A percentile compares a stretch with the other conserved stretches of the same genome.
These are phyloP conservation scores for Rhinogobius similis DNA, from an alignment of 2,113 vertebrate genomes.

Conservation along the genomic window DNA sequence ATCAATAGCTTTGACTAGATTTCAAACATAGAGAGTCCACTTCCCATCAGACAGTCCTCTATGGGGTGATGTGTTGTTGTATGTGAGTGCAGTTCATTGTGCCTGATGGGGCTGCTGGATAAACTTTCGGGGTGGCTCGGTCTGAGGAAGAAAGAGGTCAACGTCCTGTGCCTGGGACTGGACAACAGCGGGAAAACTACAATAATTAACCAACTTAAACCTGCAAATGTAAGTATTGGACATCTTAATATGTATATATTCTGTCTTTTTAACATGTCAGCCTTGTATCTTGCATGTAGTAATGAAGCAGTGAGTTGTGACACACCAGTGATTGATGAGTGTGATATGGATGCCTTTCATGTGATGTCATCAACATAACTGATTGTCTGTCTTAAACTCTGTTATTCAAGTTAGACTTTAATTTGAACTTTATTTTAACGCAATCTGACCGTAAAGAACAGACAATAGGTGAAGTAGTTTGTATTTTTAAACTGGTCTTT, in stretches of 20 bases:
- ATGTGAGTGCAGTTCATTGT: conserved; percentile 3
- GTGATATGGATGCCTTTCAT: background rate
- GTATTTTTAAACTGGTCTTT: too few species aligned
- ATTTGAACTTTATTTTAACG: too few species aligned
- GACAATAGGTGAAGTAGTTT: too few species aligned
- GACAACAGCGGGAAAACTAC: conserved; percentile 99
- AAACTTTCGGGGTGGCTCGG: conserved; percentile 92
- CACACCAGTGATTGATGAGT: conserved; percentile 6
- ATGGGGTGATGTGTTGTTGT: conserved; percentile 45
- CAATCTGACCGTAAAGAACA: too few species aligned
- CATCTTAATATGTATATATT: background rate
- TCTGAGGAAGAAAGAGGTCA: conserved; percentile 94
- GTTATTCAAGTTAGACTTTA: too few species aligned
- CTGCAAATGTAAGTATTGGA: conserved; percentile 85
- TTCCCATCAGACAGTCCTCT: conserved; percentile 20
- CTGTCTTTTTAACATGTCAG: background rate
- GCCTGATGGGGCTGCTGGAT: conserved; percentile 91
- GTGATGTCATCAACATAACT: too few species aligned
- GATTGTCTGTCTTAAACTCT: too few species aligned
- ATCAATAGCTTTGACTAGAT: conserved; percentile 6
- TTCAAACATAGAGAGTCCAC: conserved; percentile 2
- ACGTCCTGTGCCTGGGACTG: conserved; percentile 93
- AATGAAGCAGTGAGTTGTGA: background rate
- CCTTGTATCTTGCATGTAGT: background rate
- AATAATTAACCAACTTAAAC: conserved; percentile 97